Evolutionary conservation across 2,888 invertebrate species (phyloP), one percentile per base, ranked within the genome.

Genomic region (Phlogophora meticulosa): DNA sequence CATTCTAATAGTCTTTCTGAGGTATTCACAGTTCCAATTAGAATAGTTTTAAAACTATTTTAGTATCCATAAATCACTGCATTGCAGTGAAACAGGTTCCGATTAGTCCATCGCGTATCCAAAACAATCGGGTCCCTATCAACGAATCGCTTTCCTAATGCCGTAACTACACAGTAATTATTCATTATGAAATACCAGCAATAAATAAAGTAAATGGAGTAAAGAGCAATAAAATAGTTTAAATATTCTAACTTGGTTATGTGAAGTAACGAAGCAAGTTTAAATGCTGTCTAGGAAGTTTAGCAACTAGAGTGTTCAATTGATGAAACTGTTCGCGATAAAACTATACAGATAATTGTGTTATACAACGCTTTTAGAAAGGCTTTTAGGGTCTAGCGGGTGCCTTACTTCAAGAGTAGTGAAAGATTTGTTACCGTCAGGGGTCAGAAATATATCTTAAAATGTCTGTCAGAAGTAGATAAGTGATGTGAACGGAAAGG

Each of bases 271-370:
- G 56, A 58, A 53, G 64, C 70, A 60, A 74, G 72, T 79, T 84
- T 80, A 72, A 80, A 81, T 60, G 68, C 62, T 34, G 55, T 74
- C 79, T 77, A 84, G 81, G 83, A 83, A 84, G 80, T 83, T 80
- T 81, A 81, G 80, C 49, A 79, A 84, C 71, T 69, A n/a, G 56
- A 69, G 60, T 67, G 76, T 52, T 62, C 63, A 74, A 74, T 80
- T 83, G 78, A 83, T 81, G 85, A 84, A 85, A 83, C 80, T 73
- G 61, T 55, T 70, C 40, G 58, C 75, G 76, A 81, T 82, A 81
- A 65, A 76, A 77, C 65, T 72, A 60, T 63, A 66, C 45, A 67
- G 52, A 72, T 73, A 74, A 73, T 70, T 63, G 48, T 56, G 67
- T 82, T 78, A 71, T 75, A 78, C 58, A 81, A 81, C 62, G 7